Evolutionary conservation across 2,888 invertebrate species (phyloP).

Genomic region (Cosmia trapezina): DNA sequence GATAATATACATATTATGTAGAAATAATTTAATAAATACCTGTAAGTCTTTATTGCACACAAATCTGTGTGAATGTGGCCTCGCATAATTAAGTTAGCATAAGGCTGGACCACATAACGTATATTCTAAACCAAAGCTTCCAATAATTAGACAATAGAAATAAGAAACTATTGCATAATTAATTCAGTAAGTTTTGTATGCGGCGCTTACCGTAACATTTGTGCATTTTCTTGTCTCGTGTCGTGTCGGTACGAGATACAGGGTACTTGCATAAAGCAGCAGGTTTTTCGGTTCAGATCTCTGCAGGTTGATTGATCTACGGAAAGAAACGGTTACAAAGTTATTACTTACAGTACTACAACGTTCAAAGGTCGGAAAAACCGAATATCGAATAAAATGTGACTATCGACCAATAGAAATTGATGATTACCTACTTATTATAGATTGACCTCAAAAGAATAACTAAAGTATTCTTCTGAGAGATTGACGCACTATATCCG

Average conservation of each 20-base stretch:
- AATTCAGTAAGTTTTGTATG: not conserved
- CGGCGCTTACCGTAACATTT: too few relatives aligned
- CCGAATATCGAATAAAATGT: too few relatives aligned
- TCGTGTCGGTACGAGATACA: not conserved
- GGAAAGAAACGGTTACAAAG: not conserved
- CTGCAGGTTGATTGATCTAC: not conserved
- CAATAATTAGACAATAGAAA: constrained; percentile 21
- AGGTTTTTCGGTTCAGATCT: not conserved
- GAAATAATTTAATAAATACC: too few relatives aligned
- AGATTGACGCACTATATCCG: too few relatives aligned
- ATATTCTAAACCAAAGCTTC: constrained; percentile 45
- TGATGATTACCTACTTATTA: too few relatives aligned
- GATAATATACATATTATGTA: too few relatives aligned
- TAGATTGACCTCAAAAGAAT: too few relatives aligned
- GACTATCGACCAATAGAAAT: too few relatives aligned
- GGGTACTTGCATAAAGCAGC: not conserved
- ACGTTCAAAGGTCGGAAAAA: too few relatives aligned
- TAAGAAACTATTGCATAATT: constrained; percentile 13
- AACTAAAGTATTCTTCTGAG: too few relatives aligned
- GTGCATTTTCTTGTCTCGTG: not conserved
- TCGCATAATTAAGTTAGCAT: constrained; percentile 7
- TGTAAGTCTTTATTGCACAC: too few relatives aligned
- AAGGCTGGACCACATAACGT: constrained; percentile 21
- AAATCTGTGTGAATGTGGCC: constrained; percentile 18
- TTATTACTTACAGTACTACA: too few relatives aligned